phyloP scores from a whole-genome alignment of 92 coral and sea anemone genomes.

The Phenganax subtilis region DNA sequence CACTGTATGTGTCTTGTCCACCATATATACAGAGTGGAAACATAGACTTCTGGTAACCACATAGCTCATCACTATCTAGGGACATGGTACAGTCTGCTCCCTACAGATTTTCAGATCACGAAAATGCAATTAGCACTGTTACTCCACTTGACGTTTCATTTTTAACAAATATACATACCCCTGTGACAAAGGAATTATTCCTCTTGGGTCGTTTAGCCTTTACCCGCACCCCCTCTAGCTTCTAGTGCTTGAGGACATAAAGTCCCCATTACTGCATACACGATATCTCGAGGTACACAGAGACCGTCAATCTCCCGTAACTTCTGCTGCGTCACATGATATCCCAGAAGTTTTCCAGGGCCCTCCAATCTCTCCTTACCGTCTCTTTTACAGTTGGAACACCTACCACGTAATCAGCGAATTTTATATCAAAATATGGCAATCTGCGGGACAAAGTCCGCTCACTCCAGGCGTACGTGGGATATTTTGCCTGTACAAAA shows the following conservation, averaged over 20 bases:
- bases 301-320: constrained; percentile 18
- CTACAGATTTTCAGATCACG: background rate
- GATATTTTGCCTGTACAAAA: constrained; percentile 34
- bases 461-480: constrained; percentile 43
- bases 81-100: no score
- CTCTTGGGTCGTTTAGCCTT: constrained; percentile 27
- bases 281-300: constrained; percentile 22
- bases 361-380: constrained; percentile 33
- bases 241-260: constrained; percentile 19
- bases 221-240: constrained; percentile 31
- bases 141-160: constrained; percentile 2
- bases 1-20: no score
- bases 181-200: constrained; percentile 23
- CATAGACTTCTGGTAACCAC: no score
- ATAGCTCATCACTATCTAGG: no score
- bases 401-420: constrained; percentile 24
- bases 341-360: constrained; percentile 41
- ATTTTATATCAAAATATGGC: constrained; percentile 26
- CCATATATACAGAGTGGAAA: no score
- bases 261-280: constrained; percentile 23
- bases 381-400: constrained; percentile 26
- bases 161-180: constrained; percentile 32
- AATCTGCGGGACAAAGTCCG: constrained; percentile 32
- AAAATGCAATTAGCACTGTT: background rate
- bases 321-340: constrained; percentile 31